These are phyloP conservation scores for Anastatus disparis DNA, from an alignment of 1,140 invertebrate genomes.

Conservation along the genomic window DNA sequence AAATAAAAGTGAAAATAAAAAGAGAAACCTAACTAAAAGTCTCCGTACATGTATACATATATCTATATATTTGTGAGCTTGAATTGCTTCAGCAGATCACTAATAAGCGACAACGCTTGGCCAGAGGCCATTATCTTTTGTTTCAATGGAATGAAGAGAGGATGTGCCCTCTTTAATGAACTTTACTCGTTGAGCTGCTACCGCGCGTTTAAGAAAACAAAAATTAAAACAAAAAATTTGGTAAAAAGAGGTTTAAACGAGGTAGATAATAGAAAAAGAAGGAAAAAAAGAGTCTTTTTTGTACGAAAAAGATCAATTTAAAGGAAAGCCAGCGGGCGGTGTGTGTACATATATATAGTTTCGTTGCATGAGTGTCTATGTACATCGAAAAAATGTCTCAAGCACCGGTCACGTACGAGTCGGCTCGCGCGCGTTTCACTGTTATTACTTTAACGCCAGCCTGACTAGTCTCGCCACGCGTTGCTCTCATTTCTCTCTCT, in stretches of 20 bases:
- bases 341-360: too few relatives aligned
- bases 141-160: too few relatives aligned
- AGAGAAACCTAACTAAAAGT: too few relatives aligned
- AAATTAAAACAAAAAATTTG: not conserved
- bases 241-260: slow-evolving; percentile 18
- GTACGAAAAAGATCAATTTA: too few relatives aligned
- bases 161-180: slow-evolving; percentile 11
- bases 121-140: slow-evolving; percentile 21
- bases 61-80: too few relatives aligned
- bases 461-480: slow-evolving; percentile 37
- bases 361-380: too few relatives aligned
- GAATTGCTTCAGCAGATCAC: not conserved
- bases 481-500: slow-evolving; percentile 29
- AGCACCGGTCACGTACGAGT: slow-evolving; percentile 60
- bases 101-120: slow-evolving; percentile 2
- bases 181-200: slow-evolving; percentile 1
- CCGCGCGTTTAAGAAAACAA: not conserved
- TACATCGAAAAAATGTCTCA: slow-evolving; percentile 59
- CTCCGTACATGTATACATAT: too few relatives aligned
- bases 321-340: slow-evolving; percentile 45
- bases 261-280: not conserved
- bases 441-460: slow-evolving; percentile 62
- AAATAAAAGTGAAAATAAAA: too few relatives aligned
- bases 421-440: slow-evolving; percentile 57
- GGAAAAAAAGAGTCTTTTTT: slow-evolving; percentile 41